Evolutionary conservation across 2,888 invertebrate species (phyloP).

Genomic region (Pilophorus perplexus): DNA sequence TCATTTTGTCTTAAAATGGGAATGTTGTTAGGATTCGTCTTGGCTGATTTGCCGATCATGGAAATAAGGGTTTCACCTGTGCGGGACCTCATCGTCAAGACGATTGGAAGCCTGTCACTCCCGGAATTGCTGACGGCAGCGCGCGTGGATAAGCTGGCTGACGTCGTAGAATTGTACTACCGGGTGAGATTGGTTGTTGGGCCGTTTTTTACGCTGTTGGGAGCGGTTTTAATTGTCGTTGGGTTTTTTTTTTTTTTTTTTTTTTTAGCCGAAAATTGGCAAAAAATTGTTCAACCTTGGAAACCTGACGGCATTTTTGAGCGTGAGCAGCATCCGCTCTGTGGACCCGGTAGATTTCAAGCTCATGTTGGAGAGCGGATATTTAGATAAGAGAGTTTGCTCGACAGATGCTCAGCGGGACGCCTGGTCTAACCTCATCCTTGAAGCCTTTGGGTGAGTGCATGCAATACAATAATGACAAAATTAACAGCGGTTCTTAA

Average conservation of each 20-base stretch:
- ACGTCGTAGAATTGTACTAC: conserved; percentile 24
- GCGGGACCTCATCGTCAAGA: conserved; percentile 31
- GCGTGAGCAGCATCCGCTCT: conserved; percentile 21
- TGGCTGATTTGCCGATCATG: conserved; percentile 44
- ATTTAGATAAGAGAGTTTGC: conserved; percentile 41
- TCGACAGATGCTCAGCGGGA: conserved; percentile 1
- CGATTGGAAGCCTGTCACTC: conserved; percentile 42
- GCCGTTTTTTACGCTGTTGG: too few relatives aligned
- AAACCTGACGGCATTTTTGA: conserved; percentile 46
- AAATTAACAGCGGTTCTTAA: too few relatives aligned
- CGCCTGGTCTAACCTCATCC: conserved; percentile 33
- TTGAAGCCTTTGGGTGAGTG: conserved; percentile 41
- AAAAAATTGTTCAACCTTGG: conserved; percentile 44
- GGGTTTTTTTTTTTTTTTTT: background rate
- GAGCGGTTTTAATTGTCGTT: too few relatives aligned
- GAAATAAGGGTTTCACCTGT: conserved; percentile 31
- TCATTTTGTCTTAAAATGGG: background rate
- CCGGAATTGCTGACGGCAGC: conserved; percentile 42
- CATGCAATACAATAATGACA: background rate
- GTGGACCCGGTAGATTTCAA: conserved; percentile 44
- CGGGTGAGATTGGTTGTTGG: conserved; percentile 10
- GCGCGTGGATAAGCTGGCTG: conserved; percentile 15
- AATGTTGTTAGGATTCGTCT: conserved; percentile 44
- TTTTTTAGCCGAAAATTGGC: conserved; percentile 20
- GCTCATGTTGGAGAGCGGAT: conserved; percentile 45